These are phyloP conservation scores for Lasaia peninsularis DNA, from an alignment of 1,140 invertebrate species.

Conservation along the genomic window DNA sequence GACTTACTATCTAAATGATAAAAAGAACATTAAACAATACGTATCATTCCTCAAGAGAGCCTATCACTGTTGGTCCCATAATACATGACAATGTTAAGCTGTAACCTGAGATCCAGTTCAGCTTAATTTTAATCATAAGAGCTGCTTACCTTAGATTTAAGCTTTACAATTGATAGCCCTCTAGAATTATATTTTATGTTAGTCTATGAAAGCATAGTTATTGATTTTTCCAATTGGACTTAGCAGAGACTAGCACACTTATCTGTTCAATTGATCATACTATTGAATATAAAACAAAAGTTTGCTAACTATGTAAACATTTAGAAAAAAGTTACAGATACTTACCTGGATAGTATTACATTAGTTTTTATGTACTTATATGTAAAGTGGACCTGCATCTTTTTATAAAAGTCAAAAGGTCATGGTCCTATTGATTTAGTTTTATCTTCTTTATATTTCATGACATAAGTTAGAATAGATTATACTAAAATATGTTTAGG, in stretches of 20 bases:
- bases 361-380: background rate
- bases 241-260: slow-evolving; percentile 40
- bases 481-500: too few species aligned
- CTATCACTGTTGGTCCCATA: slow-evolving; percentile 12
- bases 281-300: background rate
- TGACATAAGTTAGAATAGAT: too few species aligned
- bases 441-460: background rate
- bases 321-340: background rate
- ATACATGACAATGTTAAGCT: slow-evolving; percentile 16
- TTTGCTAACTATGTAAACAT: background rate
- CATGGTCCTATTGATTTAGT: background rate
- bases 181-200: slow-evolving; percentile 20
- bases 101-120: slow-evolving; percentile 5
- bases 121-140: slow-evolving; percentile 17
- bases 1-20: slow-evolving; percentile 48
- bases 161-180: background rate
- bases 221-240: slow-evolving; percentile 63
- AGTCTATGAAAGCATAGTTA: slow-evolving; percentile 47
- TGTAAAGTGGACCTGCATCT: background rate
- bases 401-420: slow-evolving; percentile 9
- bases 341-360: too few species aligned
- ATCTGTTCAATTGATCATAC: slow-evolving; percentile 9
- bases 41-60: slow-evolving; percentile 35
- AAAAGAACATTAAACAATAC: slow-evolving; percentile 47
- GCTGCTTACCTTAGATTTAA: background rate